Percentiles rank a stretch among this genome's conserved stretches.
These are phyloP conservation scores for Trachelus iudaicus DNA, from an alignment of 2,888 invertebrate species.

Conservation along the genomic window DNA sequence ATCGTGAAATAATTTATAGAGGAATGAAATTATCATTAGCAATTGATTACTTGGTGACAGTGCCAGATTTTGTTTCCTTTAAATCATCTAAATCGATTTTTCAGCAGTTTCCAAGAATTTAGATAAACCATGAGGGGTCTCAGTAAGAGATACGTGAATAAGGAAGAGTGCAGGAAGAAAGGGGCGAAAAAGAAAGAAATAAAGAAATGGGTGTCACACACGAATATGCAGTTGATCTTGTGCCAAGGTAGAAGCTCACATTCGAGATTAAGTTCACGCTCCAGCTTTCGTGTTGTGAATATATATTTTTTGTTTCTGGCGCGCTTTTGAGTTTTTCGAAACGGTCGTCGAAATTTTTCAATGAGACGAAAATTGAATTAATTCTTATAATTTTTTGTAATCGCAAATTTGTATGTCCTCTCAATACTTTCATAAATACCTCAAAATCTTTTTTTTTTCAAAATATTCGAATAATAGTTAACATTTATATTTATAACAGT, in stretches of 20 bases:
- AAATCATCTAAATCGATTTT: neutral
- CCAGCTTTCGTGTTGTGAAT: conserved; percentile 43
- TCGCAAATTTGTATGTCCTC: too few species aligned
- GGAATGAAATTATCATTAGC: neutral
- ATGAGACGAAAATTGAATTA: too few species aligned
- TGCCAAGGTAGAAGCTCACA: conserved; percentile 37
- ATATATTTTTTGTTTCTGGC: conserved; percentile 42
- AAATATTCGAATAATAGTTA: too few species aligned
- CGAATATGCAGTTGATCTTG: conserved; percentile 36
- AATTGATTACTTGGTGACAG: neutral
- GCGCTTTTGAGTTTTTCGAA: neutral
- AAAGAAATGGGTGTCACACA: conserved; percentile 5
- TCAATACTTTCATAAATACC: too few species aligned
- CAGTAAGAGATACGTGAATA: neutral
- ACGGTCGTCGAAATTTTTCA: neutral
- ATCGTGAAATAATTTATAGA: neutral
- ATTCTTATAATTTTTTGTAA: too few species aligned
- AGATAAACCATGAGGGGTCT: neutral
- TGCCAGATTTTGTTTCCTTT: neutral
- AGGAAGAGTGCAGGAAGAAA: conserved; percentile 7
- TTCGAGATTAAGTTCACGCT: conserved; percentile 37
- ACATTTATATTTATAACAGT: conserved; percentile 16
- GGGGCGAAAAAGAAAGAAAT: conserved; percentile 1
- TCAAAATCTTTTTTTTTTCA: too few species aligned
- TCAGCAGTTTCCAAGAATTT: neutral